Evolutionary conservation across 2,797 vertebrate genomes (phyloP).

Genomic region (Xiphophorus birchmanni): DNA sequence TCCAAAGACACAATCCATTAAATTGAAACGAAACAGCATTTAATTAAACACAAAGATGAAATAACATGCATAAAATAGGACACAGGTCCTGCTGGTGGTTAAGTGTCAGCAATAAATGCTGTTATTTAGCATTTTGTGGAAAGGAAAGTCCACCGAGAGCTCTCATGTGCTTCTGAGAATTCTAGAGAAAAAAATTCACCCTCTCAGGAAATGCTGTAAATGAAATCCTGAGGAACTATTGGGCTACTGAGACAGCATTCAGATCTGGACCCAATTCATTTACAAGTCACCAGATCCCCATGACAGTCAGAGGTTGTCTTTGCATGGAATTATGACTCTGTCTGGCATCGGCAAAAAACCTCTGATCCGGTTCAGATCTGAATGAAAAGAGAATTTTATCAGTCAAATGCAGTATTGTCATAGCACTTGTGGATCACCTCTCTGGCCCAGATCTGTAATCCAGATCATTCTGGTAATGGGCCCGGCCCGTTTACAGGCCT

Average conservation of each 20-base stretch:
- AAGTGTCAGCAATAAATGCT: background rate
- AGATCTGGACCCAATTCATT: too few species aligned
- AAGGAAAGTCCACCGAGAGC: conserved; percentile 12
- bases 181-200: background rate
- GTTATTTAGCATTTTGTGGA: conserved; percentile 15
- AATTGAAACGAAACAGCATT: conserved; percentile 5
- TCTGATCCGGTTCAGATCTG: too few species aligned
- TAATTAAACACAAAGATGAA: conserved; percentile 26
- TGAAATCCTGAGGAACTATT: background rate
- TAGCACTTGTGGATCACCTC: too few species aligned
- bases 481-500: too few species aligned
- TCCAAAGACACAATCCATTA: conserved; percentile 38
- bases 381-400: too few species aligned
- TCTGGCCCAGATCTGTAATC: too few species aligned
- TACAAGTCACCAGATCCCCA: too few species aligned
- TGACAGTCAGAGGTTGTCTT: too few species aligned
- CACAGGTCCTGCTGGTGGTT: background rate
- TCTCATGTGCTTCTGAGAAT: conserved; percentile 1
- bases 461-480: too few species aligned
- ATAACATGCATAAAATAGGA: conserved; percentile 25
- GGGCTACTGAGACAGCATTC: background rate
- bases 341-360: too few species aligned
- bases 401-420: too few species aligned
- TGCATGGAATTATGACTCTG: too few species aligned
- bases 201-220: background rate